phyloP scores from a whole-genome alignment of 2,113 vertebrate genomes.

The Dermatemys mawii region DNA sequence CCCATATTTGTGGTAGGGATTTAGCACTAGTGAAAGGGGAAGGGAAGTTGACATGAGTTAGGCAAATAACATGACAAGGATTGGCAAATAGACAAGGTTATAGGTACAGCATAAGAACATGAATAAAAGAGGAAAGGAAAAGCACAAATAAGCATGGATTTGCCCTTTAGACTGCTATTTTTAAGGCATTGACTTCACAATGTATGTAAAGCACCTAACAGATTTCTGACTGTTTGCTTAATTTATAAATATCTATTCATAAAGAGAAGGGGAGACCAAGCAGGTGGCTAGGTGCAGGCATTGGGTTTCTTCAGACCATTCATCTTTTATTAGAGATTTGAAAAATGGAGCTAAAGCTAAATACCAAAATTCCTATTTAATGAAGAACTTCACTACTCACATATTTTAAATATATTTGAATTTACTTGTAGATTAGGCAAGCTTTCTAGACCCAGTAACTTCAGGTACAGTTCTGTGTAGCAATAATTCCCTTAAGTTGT shows the following conservation, averaged over 20 bases:
- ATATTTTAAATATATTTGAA: neutral
- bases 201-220: neutral
- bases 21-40: neutral
- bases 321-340: neutral
- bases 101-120: neutral
- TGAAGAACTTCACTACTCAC: neutral
- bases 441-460: neutral
- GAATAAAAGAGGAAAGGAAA: neutral
- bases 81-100: neutral
- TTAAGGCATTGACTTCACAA: neutral
- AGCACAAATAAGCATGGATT: neutral
- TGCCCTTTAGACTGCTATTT: neutral
- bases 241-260: neutral
- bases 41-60: neutral
- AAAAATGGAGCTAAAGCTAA: neutral
- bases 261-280: neutral
- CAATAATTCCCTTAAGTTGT: neutral
- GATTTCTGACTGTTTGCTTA: neutral
- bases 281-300: neutral
- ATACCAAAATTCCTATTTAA: neutral
- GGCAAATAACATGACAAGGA: neutral
- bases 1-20: neutral
- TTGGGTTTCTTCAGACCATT: neutral
- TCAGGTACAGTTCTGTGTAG: neutral
- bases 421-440: neutral